Percentiles rank a stretch among this genome's conserved stretches.
phyloP scores from a whole-genome alignment of 2,113 vertebrate species.

The Alethe diademata region DNA sequence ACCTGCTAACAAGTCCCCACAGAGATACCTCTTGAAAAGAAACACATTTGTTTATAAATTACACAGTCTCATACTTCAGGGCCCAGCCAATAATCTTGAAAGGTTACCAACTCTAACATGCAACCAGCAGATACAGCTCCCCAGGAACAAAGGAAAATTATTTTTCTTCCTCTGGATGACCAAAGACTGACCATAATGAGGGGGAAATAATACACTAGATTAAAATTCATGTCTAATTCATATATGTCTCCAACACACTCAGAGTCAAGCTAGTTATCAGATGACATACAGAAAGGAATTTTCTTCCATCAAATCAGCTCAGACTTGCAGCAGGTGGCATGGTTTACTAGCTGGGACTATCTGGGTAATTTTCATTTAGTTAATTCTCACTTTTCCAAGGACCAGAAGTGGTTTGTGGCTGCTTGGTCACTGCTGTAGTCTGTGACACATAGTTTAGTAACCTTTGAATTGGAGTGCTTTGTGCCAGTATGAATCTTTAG shows the following conservation, averaged over 20 bases:
- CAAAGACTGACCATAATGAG: neutral
- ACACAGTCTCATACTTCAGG: neutral
- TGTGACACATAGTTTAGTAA: neutral
- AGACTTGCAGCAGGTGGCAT: neutral
- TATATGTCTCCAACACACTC: neutral
- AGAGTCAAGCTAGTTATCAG: neutral
- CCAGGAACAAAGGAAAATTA: neutral
- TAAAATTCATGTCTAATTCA: neutral
- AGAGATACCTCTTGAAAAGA: neutral
- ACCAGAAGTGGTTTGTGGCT: neutral
- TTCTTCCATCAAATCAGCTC: neutral
- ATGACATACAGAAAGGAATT: neutral
- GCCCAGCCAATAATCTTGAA: neutral
- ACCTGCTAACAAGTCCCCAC: accelerated
- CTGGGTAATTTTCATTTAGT: neutral
- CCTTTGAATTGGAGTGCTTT: neutral
- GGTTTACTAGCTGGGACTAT: neutral
- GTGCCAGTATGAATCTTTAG: neutral
- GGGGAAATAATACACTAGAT: neutral
- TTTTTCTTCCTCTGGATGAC: neutral
- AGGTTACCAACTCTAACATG: neutral
- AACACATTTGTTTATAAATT: neutral
- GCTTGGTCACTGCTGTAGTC: neutral
- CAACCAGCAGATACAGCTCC: neutral
- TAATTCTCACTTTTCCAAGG: neutral